Evolutionary conservation across 2,113 vertebrate genomes (phyloP), one percentile per base, ranked within the genome.

Genomic region (Heptranchias perlo): DNA sequence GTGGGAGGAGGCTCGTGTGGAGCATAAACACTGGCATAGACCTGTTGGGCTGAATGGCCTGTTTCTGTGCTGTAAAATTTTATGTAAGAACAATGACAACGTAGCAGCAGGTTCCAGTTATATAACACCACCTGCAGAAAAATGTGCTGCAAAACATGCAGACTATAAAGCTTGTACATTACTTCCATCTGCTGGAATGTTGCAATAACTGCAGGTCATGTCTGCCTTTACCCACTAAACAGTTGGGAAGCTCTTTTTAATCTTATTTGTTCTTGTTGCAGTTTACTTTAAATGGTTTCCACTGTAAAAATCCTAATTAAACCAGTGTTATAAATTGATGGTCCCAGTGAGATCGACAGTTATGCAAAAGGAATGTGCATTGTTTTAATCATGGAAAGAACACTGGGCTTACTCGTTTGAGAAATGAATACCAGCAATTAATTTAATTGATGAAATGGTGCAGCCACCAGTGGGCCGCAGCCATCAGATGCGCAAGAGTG

Each of bases 111-210:
- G 14, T 35, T 49, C 64, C 52, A 31, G 64, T 35, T 95, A 35
- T 5, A 95, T 73, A 73, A 95, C 31, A 7, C 18, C 65, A 31
- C 44, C 65, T 73, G 23, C 65, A 35, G 3, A 0, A 67, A 95
- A 95, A 49, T 94, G 92, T 94, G 64, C 64, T 35, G 13, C 44
- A 14, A 47, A 94, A 28, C 62, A 47, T 44, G 35, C 14, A 25
- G 23, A 4, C 7, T 94, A 6, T 47, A 31, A 95, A 35, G 47
- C 47, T 31, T 35, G 87, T 93, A 93, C 7, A 21, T 49, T 95
- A 69, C 39, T 67, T 69, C 94, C 65, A 95, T 95, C 93, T 95
- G 47, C 47, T 95, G 64, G 94, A 73, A 52, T 16, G 49, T 28
- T 47, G 62, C 39, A 28, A 54, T 25, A 94, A 94, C 18, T 69